Percentiles rank a stretch among this genome's conserved stretches.
Conservation (phyloP, 2,113 vertebrate genomes). For the Poeciliopsis turrubarensis region DNA sequence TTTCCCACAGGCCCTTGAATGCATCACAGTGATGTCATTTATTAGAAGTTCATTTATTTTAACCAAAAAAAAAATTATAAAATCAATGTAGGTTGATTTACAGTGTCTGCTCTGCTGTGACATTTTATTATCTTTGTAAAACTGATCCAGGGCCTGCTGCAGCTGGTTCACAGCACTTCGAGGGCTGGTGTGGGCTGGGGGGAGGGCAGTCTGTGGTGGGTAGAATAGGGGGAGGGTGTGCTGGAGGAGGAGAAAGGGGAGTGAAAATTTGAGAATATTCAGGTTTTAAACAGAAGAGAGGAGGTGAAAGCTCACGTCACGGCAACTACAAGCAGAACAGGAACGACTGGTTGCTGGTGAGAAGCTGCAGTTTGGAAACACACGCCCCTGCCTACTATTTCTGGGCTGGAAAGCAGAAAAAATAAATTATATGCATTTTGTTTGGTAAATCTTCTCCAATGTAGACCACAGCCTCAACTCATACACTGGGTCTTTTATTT, state of each 20-base stretch:
- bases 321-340: conserved; percentile 28
- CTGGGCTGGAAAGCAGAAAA: conserved; percentile 3
- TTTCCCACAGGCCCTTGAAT: not conserved
- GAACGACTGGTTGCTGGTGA: conserved; percentile 29
- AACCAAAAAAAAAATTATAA: not conserved
- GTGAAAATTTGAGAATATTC: conserved; percentile 61
- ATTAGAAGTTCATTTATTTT: not conserved
- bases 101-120: conserved; percentile 18
- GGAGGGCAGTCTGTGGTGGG: conserved; percentile 41
- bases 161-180: conserved; percentile 59
- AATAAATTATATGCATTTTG: conserved; percentile 28
- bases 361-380: not conserved
- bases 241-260: conserved; percentile 36
- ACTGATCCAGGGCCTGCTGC: conserved; percentile 60
- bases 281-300: conserved; percentile 30
- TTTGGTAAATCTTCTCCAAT: conserved; percentile 49
- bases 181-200: conserved; percentile 15
- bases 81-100: not conserved
- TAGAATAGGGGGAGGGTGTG: conserved; percentile 29
- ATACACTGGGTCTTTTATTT: conserved; percentile 40
- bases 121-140: conserved; percentile 54
- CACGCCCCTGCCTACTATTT: not conserved
- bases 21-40: not conserved
- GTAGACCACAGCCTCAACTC: conserved; percentile 48
- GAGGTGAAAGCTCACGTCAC: not conserved